A percentile compares a stretch with the other conserved stretches of the same genome.
Evolutionary conservation across 2,797 vertebrate genomes (phyloP).

Genomic region (Silurus aristotelis): DNA sequence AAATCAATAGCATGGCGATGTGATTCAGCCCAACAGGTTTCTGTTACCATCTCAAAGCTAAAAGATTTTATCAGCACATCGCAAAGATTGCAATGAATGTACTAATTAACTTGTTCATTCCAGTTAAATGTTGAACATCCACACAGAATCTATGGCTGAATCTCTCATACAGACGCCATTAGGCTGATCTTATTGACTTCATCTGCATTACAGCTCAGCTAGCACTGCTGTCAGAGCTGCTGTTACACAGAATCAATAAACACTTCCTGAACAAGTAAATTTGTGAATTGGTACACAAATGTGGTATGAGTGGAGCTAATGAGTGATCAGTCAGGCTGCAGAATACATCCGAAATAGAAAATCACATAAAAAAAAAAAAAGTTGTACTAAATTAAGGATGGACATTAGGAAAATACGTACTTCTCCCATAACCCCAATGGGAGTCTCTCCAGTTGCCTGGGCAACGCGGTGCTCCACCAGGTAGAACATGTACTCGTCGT

Average conservation of each 20-base stretch:
- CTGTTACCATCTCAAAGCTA: neutral
- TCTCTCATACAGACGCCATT: neutral
- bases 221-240: neutral
- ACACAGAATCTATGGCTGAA: neutral
- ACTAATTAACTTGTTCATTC: neutral
- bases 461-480: slow-evolving; percentile 96
- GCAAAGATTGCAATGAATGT: neutral
- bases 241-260: neutral
- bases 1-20: neutral
- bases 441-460: slow-evolving; percentile 92
- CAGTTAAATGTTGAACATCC: neutral
- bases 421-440: slow-evolving; percentile 97
- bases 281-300: neutral
- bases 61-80: neutral
- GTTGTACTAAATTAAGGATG: neutral
- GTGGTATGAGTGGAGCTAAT: neutral
- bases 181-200: neutral
- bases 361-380: neutral
- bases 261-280: neutral
- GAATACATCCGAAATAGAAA: neutral
- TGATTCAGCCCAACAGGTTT: neutral
- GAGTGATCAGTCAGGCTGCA: neutral
- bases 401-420: slow-evolving; percentile 66
- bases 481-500: slow-evolving; percentile 99
- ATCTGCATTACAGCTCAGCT: neutral